A percentile compares a stretch with the other conserved stretches of the same genome.
Evolutionary conservation across 2,888 invertebrate genomes (phyloP).

Genomic region (Scotopteryx bipunctaria): DNA sequence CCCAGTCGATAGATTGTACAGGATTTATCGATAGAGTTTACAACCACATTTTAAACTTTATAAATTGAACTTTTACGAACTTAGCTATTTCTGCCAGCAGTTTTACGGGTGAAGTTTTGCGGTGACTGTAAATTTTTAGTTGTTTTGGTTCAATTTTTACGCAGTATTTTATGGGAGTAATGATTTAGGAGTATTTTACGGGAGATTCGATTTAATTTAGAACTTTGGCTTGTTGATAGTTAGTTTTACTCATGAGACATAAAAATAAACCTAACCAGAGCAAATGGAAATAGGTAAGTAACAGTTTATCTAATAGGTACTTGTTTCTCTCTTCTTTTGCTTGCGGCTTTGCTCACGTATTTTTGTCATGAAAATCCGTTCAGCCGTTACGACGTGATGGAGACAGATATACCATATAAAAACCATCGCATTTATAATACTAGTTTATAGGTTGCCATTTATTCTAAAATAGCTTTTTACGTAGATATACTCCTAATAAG

Average conservation of each 20-base stretch:
- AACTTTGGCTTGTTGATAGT: background rate
- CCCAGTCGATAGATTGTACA: slow-evolving; percentile 15
- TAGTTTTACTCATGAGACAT: background rate
- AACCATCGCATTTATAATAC: no score
- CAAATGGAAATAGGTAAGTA: no score
- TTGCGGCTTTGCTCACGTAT: no score
- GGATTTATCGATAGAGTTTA: slow-evolving; percentile 26
- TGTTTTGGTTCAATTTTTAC: slow-evolving; percentile 14
- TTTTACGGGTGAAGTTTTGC: slow-evolving; percentile 14
- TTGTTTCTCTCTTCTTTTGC: no score
- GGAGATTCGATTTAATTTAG: background rate
- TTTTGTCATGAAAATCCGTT: no score
- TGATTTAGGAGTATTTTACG: background rate
- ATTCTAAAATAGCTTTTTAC: no score
- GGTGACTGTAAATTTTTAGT: slow-evolving; percentile 20
- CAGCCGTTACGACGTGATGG: no score
- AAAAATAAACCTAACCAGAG: no score
- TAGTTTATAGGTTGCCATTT: no score
- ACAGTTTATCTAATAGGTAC: no score
- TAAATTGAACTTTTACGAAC: slow-evolving; percentile 23
- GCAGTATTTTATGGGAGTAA: slow-evolving; percentile 10
- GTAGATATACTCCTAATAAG: no score
- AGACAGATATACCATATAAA: no score
- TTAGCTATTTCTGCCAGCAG: slow-evolving; percentile 19
- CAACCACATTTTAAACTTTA: slow-evolving; percentile 21